These are phyloP conservation scores for Cynodonichthys magdalenae DNA, from an alignment of 2,797 vertebrate species.

Conservation along the genomic window DNA sequence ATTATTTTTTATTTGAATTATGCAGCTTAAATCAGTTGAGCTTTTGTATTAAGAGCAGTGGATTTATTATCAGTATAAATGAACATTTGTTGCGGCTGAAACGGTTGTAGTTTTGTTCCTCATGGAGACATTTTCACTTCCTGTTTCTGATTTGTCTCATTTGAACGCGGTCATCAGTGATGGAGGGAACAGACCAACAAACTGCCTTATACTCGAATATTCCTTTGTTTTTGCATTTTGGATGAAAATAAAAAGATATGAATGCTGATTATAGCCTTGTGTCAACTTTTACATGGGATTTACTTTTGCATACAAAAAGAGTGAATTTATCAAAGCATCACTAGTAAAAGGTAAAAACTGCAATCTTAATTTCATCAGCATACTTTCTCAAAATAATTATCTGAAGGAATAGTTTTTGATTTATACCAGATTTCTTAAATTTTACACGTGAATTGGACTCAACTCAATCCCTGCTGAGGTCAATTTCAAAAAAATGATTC, in stretches of 20 bases:
- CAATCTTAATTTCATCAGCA: no score
- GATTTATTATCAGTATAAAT: conserved; percentile 2
- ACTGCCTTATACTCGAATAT: conserved; percentile 81
- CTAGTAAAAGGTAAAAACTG: no score
- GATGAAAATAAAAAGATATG: conserved; percentile 70
- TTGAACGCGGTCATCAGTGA: conserved; percentile 42
- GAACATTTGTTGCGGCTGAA: conserved; percentile 4
- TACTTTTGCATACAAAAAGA: no score
- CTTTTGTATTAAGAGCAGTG: conserved; percentile 25
- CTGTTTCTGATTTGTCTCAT: conserved; percentile 26
- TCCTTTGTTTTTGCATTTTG: conserved; percentile 79
- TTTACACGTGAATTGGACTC: no score
- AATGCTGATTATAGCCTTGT: conserved; percentile 38
- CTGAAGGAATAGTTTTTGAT: no score
- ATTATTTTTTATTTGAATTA: conserved; percentile 49
- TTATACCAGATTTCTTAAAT: no score
- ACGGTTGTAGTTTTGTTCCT: conserved; percentile 9
- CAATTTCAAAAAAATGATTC: no score
- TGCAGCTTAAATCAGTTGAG: conserved; percentile 15
- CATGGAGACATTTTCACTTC: not conserved
- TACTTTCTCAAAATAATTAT: no score
- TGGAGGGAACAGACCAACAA: conserved; percentile 43
- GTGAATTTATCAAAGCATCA: no score
- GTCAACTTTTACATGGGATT: conserved; percentile 1
- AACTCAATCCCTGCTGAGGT: no score